A percentile compares a stretch with the other conserved stretches of the same genome.
Conservation (phyloP, 2,113 vertebrate species). For the Semnornis frantzii region DNA sequence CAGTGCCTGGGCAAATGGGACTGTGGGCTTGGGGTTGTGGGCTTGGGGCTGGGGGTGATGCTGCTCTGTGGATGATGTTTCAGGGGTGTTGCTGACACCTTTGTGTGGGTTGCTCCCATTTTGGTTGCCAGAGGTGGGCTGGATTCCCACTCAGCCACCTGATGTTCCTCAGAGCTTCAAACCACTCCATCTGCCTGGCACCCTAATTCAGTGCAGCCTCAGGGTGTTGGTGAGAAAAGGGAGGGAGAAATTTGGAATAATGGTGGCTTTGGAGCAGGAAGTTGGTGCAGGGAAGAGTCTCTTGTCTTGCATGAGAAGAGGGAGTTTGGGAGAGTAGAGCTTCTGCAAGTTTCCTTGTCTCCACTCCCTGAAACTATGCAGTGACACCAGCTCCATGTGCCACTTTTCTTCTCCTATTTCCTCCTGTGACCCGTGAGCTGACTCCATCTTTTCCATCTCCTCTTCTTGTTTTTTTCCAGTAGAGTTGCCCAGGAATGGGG, state of each 20-base stretch:
- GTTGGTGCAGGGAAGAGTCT: background rate
- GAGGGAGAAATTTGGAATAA: accelerated
- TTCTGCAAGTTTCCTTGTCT: background rate
- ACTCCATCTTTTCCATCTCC: background rate
- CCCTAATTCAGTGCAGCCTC: accelerated
- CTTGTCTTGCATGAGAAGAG: background rate
- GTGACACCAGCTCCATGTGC: accelerated
- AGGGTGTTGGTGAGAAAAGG: background rate
- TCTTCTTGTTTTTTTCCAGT: background rate
- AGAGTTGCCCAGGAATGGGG: accelerated
- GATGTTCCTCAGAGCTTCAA: accelerated
- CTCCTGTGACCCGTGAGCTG: accelerated
- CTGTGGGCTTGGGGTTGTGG: background rate
- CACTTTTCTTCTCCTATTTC: background rate
- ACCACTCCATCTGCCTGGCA: accelerated
- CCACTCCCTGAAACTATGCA: background rate
- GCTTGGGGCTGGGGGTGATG: accelerated
- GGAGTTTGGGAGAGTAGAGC: background rate
- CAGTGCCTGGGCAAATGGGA: accelerated
- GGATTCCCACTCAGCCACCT: accelerated
- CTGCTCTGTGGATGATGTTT: accelerated
- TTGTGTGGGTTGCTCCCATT: background rate
- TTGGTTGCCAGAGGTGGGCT: accelerated
- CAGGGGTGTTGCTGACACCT: accelerated
- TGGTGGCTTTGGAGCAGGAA: accelerated